Evolutionary conservation across 2,113 vertebrate genomes (phyloP).

Genomic region (Heterochromis multidens): DNA sequence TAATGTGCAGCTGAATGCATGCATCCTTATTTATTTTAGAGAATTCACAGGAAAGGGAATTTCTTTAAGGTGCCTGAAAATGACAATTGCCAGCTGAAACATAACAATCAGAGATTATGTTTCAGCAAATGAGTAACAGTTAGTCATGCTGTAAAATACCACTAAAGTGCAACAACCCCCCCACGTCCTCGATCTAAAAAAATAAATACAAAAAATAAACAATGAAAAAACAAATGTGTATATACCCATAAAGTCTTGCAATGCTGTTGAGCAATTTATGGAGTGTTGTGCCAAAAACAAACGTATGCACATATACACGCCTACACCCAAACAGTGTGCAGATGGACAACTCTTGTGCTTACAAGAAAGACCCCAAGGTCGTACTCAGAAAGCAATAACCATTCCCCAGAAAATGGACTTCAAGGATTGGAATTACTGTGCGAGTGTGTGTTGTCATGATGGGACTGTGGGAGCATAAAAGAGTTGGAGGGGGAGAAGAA

Average conservation of each 20-base stretch:
- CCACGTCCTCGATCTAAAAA: background rate
- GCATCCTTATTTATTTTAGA: background rate
- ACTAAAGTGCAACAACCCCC: background rate
- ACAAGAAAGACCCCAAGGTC: conserved; percentile 53
- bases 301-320: background rate
- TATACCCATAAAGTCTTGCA: background rate
- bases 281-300: background rate
- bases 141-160: background rate
- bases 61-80: background rate
- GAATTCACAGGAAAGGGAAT: background rate
- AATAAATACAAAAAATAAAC: background rate
- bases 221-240: background rate
- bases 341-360: conserved; percentile 26
- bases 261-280: background rate
- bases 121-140: conserved; percentile 5
- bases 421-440: conserved; percentile 45
- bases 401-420: conserved; percentile 56
- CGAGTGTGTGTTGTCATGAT: conserved; percentile 38
- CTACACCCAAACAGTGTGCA: background rate
- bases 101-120: background rate
- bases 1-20: background rate
- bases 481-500: conserved; percentile 11
- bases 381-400: conserved; percentile 57
- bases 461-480: conserved; percentile 49
- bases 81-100: background rate